Evolutionary conservation across 2,797 vertebrate species (phyloP).

Genomic region (Trematomus bernacchii): DNA sequence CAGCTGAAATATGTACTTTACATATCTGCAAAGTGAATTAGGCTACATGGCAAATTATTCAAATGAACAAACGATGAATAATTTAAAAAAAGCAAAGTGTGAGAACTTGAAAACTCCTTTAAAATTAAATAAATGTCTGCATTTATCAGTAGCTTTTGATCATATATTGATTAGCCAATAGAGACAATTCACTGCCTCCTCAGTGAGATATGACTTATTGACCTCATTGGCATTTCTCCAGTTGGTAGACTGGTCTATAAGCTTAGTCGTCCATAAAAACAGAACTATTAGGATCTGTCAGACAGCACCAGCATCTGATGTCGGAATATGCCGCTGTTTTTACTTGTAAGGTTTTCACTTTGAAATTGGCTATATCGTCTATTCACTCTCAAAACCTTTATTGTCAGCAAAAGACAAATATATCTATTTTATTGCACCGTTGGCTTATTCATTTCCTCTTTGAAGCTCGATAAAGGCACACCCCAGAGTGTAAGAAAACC

Average conservation of each 20-base stretch:
- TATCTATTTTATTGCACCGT: conserved; percentile 22
- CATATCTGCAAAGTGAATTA: background rate
- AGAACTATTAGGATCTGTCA: background rate
- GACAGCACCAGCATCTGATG: background rate
- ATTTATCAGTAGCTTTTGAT: conserved; percentile 10
- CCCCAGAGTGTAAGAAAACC: conserved; percentile 13
- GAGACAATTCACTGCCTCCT: background rate
- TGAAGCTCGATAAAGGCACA: conserved; percentile 10
- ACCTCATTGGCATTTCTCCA: conserved; percentile 3
- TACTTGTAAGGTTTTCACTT: conserved; percentile 1
- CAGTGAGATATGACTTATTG: background rate
- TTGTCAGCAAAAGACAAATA: conserved; percentile 12
- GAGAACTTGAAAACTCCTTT: background rate
- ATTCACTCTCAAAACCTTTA: conserved; percentile 3
- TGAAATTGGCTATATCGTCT: conserved; percentile 13
- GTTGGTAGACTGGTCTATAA: background rate
- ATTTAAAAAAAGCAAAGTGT: background rate
- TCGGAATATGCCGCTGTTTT: background rate
- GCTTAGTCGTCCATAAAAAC: conserved; percentile 5
- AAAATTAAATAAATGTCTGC: background rate
- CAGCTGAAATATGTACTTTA: background rate
- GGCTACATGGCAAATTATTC: background rate
- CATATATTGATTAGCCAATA: background rate
- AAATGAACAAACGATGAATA: background rate
- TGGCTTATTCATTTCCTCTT: conserved; percentile 42